These are phyloP conservation scores for Microcebus griseorufus DNA, from an alignment of 2,113 vertebrate genomes.

Conservation along the genomic window DNA sequence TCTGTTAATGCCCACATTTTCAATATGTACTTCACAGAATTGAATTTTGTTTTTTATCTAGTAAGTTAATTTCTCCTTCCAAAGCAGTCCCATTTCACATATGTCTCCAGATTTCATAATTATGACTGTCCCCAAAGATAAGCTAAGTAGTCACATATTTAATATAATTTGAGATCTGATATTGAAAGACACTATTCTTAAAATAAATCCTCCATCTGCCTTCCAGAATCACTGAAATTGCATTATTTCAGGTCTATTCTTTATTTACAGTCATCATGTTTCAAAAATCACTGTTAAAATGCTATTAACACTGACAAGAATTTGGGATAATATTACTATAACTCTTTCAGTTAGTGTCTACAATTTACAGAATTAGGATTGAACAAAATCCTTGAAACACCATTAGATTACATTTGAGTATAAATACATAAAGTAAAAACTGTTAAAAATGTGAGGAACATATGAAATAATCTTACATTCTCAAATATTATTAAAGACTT, in stretches of 20 bases:
- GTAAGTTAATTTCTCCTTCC: not conserved
- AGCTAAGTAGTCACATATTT: conserved; percentile 61
- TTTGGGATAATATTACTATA: not conserved
- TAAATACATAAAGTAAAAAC: not conserved
- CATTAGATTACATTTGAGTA: not conserved
- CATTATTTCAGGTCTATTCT: conserved; percentile 41
- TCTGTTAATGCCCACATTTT: conserved; percentile 6
- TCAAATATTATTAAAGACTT: not conserved
- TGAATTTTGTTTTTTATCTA: not conserved
- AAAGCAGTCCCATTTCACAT: conserved; percentile 50
- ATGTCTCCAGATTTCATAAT: conserved; percentile 62
- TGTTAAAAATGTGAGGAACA: not conserved
- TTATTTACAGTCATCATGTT: conserved; percentile 11
- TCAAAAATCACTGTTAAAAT: conserved; percentile 56
- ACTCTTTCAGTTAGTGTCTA: not conserved
- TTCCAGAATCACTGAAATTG: not conserved
- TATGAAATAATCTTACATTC: not conserved
- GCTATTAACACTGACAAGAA: not conserved
- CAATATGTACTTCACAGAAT: not conserved
- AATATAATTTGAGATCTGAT: conserved; percentile 60
- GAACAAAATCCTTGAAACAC: not conserved
- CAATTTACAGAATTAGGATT: not conserved
- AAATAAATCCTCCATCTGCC: conserved; percentile 49
- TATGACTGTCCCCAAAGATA: conserved; percentile 1
- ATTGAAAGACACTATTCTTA: conserved; percentile 1